phyloP scores from a whole-genome alignment of 1,140 invertebrate species.

The Colletes gigas region DNA sequence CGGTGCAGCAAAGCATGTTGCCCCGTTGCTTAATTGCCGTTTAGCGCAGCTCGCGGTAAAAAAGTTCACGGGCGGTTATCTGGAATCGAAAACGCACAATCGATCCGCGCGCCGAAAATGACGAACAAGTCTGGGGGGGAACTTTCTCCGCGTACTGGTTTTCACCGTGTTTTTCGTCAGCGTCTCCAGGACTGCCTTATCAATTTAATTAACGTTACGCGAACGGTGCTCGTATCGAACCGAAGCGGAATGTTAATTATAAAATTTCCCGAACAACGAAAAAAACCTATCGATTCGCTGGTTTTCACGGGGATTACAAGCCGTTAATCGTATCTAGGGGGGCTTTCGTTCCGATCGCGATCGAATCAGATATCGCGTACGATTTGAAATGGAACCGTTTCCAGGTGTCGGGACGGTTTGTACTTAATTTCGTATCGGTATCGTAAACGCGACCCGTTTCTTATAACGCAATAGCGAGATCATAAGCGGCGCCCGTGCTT shows the following conservation, averaged over 20 bases:
- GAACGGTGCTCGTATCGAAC: neutral
- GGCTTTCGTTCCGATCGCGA: slow-evolving; percentile 5
- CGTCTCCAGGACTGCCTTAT: slow-evolving; percentile 2
- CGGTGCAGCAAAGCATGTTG: neutral
- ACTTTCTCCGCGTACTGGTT: slow-evolving; percentile 18
- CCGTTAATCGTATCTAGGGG: neutral
- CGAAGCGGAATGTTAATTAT: slow-evolving; percentile 12
- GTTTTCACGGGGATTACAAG: neutral
- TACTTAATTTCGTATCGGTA: neutral
- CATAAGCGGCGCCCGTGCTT: too few species aligned
- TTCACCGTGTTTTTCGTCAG: neutral
- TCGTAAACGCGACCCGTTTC: neutral
- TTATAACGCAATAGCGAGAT: neutral
- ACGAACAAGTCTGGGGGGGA: neutral
- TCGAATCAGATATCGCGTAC: neutral
- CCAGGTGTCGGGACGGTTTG: neutral
- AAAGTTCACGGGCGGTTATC: neutral
- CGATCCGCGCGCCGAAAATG: neutral
- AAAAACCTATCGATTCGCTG: neutral
- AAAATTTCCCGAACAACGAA: neutral
- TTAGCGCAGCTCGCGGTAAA: neutral
- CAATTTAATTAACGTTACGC: slow-evolving; percentile 22
- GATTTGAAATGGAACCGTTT: neutral
- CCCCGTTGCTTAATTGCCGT: slow-evolving; percentile 24
- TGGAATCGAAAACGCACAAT: neutral